A percentile compares a stretch with the other conserved stretches of the same genome.
phyloP scores from a whole-genome alignment of 2,888 invertebrate genomes.

The Hirudinaria manillensis region DNA sequence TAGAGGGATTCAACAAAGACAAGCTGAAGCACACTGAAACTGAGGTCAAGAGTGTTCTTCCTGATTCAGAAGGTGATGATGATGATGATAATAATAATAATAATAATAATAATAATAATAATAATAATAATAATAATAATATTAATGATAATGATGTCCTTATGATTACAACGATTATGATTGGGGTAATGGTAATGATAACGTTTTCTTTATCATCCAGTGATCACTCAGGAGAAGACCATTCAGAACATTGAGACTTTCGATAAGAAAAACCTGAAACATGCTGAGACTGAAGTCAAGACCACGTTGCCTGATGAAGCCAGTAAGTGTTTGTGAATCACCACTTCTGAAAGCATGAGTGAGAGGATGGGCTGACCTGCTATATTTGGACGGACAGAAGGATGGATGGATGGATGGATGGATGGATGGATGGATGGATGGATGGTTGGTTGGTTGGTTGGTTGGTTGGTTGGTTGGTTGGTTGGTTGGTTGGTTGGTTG shows the following conservation, averaged over 20 bases:
- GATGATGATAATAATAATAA: slow-evolving; percentile 3
- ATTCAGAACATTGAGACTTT: slow-evolving; percentile 37
- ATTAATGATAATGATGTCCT: neutral
- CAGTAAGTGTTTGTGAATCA: slow-evolving; percentile 23
- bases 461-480: too few relatives aligned
- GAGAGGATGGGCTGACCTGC: too few relatives aligned
- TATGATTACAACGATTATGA: neutral
- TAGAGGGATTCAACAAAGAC: slow-evolving; percentile 32
- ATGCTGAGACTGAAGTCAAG: slow-evolving; percentile 36
- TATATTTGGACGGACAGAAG: too few relatives aligned
- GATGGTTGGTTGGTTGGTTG: too few relatives aligned
- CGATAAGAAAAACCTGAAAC: slow-evolving; percentile 37
- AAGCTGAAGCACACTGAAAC: slow-evolving; percentile 33
- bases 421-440: too few relatives aligned
- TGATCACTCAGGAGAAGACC: slow-evolving; percentile 37
- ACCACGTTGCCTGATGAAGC: slow-evolving; percentile 35
- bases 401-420: too few relatives aligned
- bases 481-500: too few relatives aligned
- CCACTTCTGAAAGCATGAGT: too few relatives aligned
- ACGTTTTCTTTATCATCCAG: neutral
- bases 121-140: neutral
- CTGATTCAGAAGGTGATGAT: slow-evolving; percentile 23
- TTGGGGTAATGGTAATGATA: neutral
- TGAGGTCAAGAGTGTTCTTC: slow-evolving; percentile 31
- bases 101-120: neutral